These are phyloP conservation scores for Sweltsa coloradensis DNA, from an alignment of 1,140 invertebrate genomes.

Conservation along the genomic window DNA sequence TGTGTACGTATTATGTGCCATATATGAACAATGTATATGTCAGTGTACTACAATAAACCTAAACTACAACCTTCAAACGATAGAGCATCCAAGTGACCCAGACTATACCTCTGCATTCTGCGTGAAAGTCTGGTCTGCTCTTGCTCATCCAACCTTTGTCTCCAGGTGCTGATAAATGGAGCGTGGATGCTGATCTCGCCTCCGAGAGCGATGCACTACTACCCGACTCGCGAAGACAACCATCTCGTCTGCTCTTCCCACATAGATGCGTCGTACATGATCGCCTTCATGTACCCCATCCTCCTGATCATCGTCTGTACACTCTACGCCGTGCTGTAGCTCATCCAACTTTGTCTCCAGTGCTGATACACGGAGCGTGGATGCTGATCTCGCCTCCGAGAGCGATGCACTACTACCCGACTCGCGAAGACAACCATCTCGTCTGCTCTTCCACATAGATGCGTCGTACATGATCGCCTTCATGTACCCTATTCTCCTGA, in stretches of 20 bases:
- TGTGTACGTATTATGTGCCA: too few species aligned
- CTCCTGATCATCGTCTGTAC: conserved; percentile 78
- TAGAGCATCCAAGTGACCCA: too few species aligned
- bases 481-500: conserved; percentile 77
- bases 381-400: conserved; percentile 72
- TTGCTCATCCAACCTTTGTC: too few species aligned
- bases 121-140: too few species aligned
- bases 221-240: conserved; percentile 79
- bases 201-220: conserved; percentile 71
- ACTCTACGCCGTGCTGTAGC: conserved; percentile 78
- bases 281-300: conserved; percentile 82
- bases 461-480: conserved; percentile 82
- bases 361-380: conserved; percentile 76
- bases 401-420: conserved; percentile 79
- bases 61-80: too few species aligned
- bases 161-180: conserved; percentile 70
- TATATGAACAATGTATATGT: too few species aligned
- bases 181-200: conserved; percentile 81
- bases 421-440: conserved; percentile 74
- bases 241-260: conserved; percentile 78
- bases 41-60: too few species aligned
- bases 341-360: too few species aligned
- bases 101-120: too few species aligned
- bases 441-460: conserved; percentile 80
- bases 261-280: conserved; percentile 75